Base-by-base conservation (phyloP, 2,888 invertebrate species). In the Erebia aethiops region DNA sequence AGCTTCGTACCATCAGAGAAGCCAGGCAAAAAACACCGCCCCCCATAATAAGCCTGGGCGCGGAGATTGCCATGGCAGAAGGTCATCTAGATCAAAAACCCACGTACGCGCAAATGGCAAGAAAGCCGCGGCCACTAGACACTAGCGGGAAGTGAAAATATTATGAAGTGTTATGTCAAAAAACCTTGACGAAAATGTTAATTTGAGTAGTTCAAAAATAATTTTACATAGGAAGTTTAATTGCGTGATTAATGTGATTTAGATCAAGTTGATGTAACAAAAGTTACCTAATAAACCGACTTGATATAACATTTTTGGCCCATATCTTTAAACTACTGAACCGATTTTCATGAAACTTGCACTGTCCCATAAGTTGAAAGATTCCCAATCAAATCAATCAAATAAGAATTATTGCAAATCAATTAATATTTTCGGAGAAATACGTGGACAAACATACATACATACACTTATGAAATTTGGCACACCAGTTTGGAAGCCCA, bases 311-410 rank as follows among this genome's bases (percentile, higher is more conserved):
- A 52, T 52, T 52, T n/a, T n/a, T 52, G 16, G 52, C 52, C 52
- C 52, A 52, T 52, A 52, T 52, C 16, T 52, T 9, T 52, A 52
- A 52, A 52, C 52, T 52, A 52, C 52, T 52, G 52, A 8, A 52
- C 52, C 16, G 52, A 52, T 52, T 52, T 52, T 52, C 52, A 52
- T 52, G 52, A 52, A 52, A 52, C 52, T 52, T 52, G 52, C 52
- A 52, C 52, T 16, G 52, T 52, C 16, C 52, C 52, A 52, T 52
- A 52, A 52, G 52, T 52, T 52, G 9, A 52, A 52, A 52, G 16
- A 52, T 52, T 52, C 52, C 52, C 16, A 52, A 52, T 52, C 52
- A 52, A 52, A 52, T 52, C 52, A 52, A 52, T 52, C 51, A 51
- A 51, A 51, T n/a, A 51, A 51, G 51, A n/a, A 51, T 51, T 11